Conservation (phyloP, 2,113 vertebrate species). For the Equus przewalskii region DNA sequence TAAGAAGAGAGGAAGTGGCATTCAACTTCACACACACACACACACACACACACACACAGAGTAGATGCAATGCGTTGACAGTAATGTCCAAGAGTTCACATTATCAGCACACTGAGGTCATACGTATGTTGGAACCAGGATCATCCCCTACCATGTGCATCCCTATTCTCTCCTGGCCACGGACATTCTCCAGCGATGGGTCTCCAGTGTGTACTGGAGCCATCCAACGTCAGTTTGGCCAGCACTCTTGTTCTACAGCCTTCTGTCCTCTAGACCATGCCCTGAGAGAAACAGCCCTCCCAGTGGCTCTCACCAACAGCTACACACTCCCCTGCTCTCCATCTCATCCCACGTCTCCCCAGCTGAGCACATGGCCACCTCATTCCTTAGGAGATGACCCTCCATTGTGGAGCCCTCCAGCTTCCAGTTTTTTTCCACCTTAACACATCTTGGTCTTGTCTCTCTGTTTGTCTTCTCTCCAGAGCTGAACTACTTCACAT, state of each 20-base stretch:
- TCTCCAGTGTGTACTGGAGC: fast-evolving
- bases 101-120: not conserved
- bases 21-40: not conserved
- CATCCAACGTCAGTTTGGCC: fast-evolving
- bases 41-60: not conserved
- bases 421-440: not conserved
- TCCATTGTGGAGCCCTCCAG: fast-evolving
- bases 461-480: not conserved
- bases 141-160: fast-evolving
- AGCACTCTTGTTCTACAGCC: not conserved
- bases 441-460: not conserved
- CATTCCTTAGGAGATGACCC: not conserved
- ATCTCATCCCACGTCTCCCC: not conserved
- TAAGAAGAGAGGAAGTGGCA: not conserved
- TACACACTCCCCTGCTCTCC: fast-evolving
- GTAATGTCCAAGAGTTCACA: not conserved
- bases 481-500: not conserved
- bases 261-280: not conserved
- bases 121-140: not conserved
- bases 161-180: not conserved
- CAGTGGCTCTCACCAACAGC: not conserved
- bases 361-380: not conserved
- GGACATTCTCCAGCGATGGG: not conserved
- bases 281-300: not conserved
- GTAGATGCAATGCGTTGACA: not conserved